A percentile compares a stretch with the other conserved stretches of the same genome.
These are phyloP conservation scores for Elephantulus edwardii DNA, from an alignment of 2,113 vertebrate species.

Conservation along the genomic window DNA sequence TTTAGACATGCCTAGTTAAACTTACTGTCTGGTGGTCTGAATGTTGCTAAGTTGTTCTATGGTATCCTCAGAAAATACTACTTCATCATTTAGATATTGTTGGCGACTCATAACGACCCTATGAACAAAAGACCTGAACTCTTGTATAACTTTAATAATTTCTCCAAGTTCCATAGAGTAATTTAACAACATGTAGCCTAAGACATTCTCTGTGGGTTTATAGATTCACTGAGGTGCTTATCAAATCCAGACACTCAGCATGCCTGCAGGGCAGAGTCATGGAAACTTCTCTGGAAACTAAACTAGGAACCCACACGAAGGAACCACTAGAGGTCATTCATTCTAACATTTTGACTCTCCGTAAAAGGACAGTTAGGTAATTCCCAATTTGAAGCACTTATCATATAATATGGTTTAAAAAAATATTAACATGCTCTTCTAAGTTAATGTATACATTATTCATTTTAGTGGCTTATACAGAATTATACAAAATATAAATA, in stretches of 20 bases:
- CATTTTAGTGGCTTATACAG: neutral
- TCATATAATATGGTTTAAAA: neutral
- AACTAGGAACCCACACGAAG: constrained; percentile 4
- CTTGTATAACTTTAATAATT: too few species aligned
- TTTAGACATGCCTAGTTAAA: constrained; percentile 62
- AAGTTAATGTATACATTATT: neutral
- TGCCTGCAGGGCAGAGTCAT: neutral
- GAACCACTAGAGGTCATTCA: constrained; percentile 26
- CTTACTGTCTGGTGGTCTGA: constrained; percentile 58
- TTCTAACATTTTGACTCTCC: neutral
- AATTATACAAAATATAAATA: neutral
- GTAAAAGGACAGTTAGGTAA: neutral
- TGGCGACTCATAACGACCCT: too few species aligned
- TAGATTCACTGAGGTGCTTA: neutral
- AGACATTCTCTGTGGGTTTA: constrained; percentile 41
- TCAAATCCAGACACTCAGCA: neutral
- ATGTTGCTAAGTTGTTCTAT: constrained; percentile 74
- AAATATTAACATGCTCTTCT: neutral
- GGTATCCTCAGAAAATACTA: constrained; percentile 69
- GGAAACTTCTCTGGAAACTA: constrained; percentile 21
- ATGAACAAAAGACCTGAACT: too few species aligned
- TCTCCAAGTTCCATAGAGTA: too few species aligned
- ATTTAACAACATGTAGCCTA: constrained; percentile 69
- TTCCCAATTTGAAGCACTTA: neutral
- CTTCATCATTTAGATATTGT: constrained; percentile 73